These are phyloP conservation scores for Scylla paramamosain DNA, from an alignment of 1,140 invertebrate species.

Conservation along the genomic window DNA sequence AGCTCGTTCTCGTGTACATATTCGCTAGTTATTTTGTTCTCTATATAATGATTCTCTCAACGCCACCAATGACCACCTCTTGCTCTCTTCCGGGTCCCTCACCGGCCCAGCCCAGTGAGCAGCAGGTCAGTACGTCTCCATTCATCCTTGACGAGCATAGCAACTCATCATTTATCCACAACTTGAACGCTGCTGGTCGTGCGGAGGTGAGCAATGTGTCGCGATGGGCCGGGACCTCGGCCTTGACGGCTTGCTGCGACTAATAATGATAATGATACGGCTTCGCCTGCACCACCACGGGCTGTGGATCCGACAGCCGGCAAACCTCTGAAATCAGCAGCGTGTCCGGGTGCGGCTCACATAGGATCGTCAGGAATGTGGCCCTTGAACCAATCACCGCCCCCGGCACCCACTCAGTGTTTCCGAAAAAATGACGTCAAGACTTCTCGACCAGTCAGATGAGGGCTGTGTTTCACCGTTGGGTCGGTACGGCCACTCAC, in stretches of 20 bases:
- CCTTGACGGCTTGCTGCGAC: not conserved
- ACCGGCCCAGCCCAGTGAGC: not conserved
- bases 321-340: not conserved
- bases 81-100: not conserved
- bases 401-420: conserved; percentile 35
- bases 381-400: conserved; percentile 51
- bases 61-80: not conserved
- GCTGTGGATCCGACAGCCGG: not conserved
- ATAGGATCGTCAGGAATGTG: conserved; percentile 62
- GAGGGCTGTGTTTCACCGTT: conserved; percentile 31
- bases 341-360: conserved; percentile 58
- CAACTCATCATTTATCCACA: not conserved
- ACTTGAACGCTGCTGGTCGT: not conserved
- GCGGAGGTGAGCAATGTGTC: not conserved
- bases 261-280: conserved; percentile 38
- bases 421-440: conserved; percentile 62
- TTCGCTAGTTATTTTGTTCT: not conserved
- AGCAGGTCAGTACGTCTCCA: not conserved
- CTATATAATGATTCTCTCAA: no score
- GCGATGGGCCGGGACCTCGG: not conserved
- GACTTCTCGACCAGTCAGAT: conserved; percentile 43
- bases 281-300: not conserved
- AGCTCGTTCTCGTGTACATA: not conserved
- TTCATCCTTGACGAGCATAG: not conserved
- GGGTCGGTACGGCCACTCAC: conserved; percentile 52